phyloP scores from a whole-genome alignment of 2,797 vertebrate genomes.

The Fratercula arctica region DNA sequence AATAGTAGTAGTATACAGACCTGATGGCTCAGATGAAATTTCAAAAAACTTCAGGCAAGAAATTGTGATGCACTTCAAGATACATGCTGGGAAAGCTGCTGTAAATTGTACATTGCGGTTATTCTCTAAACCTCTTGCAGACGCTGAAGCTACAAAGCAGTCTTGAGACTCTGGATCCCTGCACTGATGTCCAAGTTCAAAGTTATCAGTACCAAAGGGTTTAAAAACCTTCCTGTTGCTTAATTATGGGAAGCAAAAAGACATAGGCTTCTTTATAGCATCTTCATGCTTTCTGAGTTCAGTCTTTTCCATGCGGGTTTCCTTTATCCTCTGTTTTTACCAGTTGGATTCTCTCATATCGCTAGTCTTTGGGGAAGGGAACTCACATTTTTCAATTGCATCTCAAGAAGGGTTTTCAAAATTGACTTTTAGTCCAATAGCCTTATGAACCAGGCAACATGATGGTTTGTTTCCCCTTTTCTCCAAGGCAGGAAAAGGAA shows the following conservation, averaged over 20 bases:
- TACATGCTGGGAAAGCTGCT: not conserved
- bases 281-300: not conserved
- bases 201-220: not conserved
- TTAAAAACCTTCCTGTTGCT: not conserved
- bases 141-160: not conserved
- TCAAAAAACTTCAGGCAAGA: not conserved
- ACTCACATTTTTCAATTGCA: not conserved
- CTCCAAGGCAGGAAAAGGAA: not conserved
- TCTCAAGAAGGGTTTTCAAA: not conserved
- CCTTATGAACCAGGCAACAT: not conserved
- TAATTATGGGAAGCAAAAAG: not conserved
- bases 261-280: not conserved
- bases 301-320: not conserved
- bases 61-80: not conserved
- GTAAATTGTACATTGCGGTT: not conserved
- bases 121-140: not conserved
- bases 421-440: not conserved
- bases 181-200: not conserved
- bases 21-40: not conserved
- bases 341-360: not conserved
- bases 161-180: not conserved
- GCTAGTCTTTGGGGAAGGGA: not conserved
- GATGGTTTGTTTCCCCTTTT: not conserved
- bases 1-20: not conserved
- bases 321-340: not conserved